A percentile compares a stretch with the other conserved stretches of the same genome.
phyloP scores from a whole-genome alignment of 2,888 invertebrate species.

The Zootermopsis nevadensis region DNA sequence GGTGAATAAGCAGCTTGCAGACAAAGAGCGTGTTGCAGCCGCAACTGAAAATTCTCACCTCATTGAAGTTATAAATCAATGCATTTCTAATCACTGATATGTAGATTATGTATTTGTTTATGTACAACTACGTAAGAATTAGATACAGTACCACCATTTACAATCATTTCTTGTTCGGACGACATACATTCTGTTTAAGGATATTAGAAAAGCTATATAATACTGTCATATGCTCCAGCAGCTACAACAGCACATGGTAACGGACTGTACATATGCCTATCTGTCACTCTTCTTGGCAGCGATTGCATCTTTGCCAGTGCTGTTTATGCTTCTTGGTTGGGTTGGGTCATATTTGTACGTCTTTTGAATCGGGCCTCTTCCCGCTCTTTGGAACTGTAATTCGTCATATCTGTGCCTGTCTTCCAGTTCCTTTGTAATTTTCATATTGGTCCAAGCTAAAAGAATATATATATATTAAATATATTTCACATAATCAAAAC shows the following conservation, averaged over 20 bases:
- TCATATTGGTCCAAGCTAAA: constrained; percentile 84
- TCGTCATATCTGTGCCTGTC: constrained; percentile 82
- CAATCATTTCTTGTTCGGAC: not conserved
- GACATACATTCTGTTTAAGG: no score
- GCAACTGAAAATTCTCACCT: constrained; percentile 94
- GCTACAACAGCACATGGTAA: not conserved
- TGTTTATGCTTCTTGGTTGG: constrained; percentile 64
- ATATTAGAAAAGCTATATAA: no score
- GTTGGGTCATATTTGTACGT: constrained; percentile 87
- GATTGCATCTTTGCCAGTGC: constrained; percentile 52
- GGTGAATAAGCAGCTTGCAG: constrained; percentile 97
- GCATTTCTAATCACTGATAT: constrained; percentile 66
- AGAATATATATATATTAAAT: constrained; percentile 43
- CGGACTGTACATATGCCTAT: not conserved
- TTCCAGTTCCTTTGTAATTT: constrained; percentile 79
- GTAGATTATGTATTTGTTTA: not conserved
- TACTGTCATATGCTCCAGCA: no score
- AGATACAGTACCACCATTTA: not conserved
- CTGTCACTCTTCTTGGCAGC: constrained; percentile 57
- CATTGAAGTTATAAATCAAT: constrained; percentile 94
- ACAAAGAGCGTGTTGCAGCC: constrained; percentile 97
- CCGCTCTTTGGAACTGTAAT: constrained; percentile 83
- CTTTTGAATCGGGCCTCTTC: constrained; percentile 86
- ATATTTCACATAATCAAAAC: no score
- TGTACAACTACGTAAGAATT: not conserved